Base-by-base conservation (phyloP, 2,113 vertebrate genomes). In the Sterrhoptilus dennistouni region DNA sequence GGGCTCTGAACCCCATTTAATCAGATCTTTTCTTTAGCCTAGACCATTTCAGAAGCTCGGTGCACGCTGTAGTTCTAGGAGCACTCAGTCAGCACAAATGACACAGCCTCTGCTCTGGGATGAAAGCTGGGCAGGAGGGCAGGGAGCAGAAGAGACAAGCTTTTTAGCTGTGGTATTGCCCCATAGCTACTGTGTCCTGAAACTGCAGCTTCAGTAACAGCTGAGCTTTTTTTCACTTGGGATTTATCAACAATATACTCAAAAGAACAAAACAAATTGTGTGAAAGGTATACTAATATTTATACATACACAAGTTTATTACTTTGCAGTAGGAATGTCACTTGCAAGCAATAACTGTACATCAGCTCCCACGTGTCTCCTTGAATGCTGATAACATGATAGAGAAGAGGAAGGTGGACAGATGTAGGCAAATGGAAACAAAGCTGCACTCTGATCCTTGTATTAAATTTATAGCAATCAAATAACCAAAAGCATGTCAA, bases 261-360 rank as follows among this genome's bases (percentile, higher is more conserved):
- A 64, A 31, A 53, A 79, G 60, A 79, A 44, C 35, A n/a, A 70
- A 61, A 83, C 29, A 86, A 81, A 47, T 66, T 56, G 25, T 90
- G 52, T 29, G 23, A 93, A 89, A 22, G 68, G 38, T 63, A 35
- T 63, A 56, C 44, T 75, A 44, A 56, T 95, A 89, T 92, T 90
- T 95, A 95, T 80, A 49, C 8, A 40, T 83, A 89, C 17, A 95
- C 71, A 93, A 59, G 29, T 52, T 74, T 70, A 81, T 81, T 66
- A 90, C 38, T 35, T 83, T 63, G 33, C 21, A 1, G 1, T 66
- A 85, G 50, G 33, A 93, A 86, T 21, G 27, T 83, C 83, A 83
- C 79, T 94, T 86, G 42, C 14, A 83, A 80, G 36, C 2, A 5
- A 40, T 12, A 90, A 57, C 20, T 23, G 19, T 83, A 31, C 23